These are phyloP conservation scores for Electrophaes corylata DNA, from an alignment of 2,888 invertebrate species.

Conservation along the genomic window DNA sequence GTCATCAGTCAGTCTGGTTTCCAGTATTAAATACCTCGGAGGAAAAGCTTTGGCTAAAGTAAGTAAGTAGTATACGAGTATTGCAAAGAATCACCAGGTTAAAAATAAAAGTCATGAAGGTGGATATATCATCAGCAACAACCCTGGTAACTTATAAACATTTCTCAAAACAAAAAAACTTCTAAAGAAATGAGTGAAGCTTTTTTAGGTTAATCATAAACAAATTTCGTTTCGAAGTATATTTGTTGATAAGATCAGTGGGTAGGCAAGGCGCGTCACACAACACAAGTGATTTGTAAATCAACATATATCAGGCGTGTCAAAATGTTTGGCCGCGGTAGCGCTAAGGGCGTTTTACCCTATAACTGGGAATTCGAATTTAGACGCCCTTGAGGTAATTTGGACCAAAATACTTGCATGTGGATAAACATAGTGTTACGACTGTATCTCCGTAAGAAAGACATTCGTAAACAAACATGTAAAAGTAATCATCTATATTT, in stretches of 20 bases:
- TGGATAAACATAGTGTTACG: slow-evolving; percentile 1
- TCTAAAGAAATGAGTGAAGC: neutral
- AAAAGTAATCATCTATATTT: neutral
- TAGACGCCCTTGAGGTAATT: slow-evolving; percentile 21
- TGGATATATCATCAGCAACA: neutral
- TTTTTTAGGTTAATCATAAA: neutral
- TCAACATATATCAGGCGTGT: slow-evolving; percentile 55
- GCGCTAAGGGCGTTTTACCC: slow-evolving; percentile 24
- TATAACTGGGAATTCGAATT: slow-evolving; percentile 2
- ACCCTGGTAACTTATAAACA: neutral
- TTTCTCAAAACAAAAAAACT: neutral
- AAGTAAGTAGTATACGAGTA: no score
- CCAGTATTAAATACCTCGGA: no score
- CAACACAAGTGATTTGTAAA: slow-evolving; percentile 47
- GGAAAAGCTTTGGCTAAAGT: no score
- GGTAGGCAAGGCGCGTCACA: neutral
- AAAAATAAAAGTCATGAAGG: no score
- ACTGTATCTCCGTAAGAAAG: neutral
- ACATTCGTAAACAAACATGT: neutral
- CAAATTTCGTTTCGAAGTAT: neutral
- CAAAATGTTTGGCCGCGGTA: slow-evolving; percentile 51
- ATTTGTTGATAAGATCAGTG: neutral
- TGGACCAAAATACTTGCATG: slow-evolving; percentile 5
- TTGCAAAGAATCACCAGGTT: no score
- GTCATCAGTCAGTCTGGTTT: no score